Conservation (phyloP, 2,797 vertebrate genomes). For the Poeciliopsis paucimaculata region DNA sequence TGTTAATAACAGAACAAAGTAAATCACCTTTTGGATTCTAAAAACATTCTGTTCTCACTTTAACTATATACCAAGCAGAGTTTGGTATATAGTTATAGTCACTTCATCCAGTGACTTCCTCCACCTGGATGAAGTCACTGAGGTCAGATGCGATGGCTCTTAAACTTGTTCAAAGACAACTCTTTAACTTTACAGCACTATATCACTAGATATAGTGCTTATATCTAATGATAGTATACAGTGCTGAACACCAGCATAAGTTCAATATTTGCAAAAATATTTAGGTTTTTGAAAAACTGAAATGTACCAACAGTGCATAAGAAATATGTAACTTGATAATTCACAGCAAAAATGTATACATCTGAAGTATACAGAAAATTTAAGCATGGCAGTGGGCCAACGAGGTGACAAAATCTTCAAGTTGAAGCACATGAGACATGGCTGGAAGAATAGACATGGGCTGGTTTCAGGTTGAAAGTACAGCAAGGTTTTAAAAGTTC, state of each 20-base stretch:
- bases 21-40: not conserved
- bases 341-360: slow-evolving; percentile 34
- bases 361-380: slow-evolving; percentile 16
- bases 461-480: not conserved
- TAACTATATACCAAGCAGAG: not conserved
- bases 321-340: slow-evolving; percentile 47
- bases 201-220: too few species aligned
- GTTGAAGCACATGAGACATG: slow-evolving; percentile 31
- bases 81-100: too few species aligned
- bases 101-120: too few species aligned
- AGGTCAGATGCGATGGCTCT: too few species aligned
- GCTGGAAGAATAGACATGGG: not conserved
- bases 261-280: not conserved
- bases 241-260: too few species aligned
- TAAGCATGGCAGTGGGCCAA: slow-evolving; percentile 16
- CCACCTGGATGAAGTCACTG: too few species aligned
- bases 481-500: not conserved
- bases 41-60: not conserved
- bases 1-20: not conserved
- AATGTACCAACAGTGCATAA: not conserved
- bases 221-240: too few species aligned
- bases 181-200: slow-evolving; percentile 1
- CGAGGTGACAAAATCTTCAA: slow-evolving; percentile 13
- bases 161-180: not conserved
- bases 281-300: not conserved